Evolutionary conservation across 2,113 vertebrate species (phyloP).

Genomic region (Scomber japonicus): DNA sequence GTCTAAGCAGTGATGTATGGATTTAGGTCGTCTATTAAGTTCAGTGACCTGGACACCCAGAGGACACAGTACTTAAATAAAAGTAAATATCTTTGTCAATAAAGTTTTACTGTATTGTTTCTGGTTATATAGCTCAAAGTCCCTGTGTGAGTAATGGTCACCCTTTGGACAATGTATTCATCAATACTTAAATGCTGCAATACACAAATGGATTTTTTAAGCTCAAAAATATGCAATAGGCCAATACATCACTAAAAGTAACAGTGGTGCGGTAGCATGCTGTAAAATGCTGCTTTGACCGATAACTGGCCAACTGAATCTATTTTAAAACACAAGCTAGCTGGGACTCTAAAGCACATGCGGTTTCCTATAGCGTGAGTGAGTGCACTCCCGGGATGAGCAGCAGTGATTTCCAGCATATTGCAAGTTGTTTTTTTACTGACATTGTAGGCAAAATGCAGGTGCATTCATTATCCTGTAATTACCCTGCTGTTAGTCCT

Average conservation of each 20-base stretch:
- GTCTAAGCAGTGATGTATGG: slow-evolving; percentile 16
- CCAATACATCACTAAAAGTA: slow-evolving; percentile 23
- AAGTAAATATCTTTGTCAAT: slow-evolving; percentile 58
- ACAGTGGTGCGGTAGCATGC: background rate
- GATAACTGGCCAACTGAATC: slow-evolving; percentile 38
- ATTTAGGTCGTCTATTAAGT: slow-evolving; percentile 38
- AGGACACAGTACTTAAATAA: slow-evolving; percentile 42
- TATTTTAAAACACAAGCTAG: slow-evolving; percentile 40
- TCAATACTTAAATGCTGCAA: slow-evolving; percentile 46
- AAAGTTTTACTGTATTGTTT: slow-evolving; percentile 41
- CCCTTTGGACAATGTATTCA: slow-evolving; percentile 44
- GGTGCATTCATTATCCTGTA: slow-evolving; percentile 87
- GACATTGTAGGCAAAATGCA: slow-evolving; percentile 83
- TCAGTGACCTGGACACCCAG: slow-evolving; percentile 23
- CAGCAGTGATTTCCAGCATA: slow-evolving; percentile 65
- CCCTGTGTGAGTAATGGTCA: background rate
- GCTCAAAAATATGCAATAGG: slow-evolving; percentile 16
- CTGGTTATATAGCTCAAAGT: slow-evolving; percentile 14
- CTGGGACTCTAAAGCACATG: background rate
- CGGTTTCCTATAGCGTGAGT: slow-evolving; percentile 46
- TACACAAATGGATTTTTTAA: slow-evolving; percentile 33
- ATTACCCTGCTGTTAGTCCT: slow-evolving; percentile 85
- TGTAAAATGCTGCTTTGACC: slow-evolving; percentile 49
- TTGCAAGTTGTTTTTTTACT: slow-evolving; percentile 47
- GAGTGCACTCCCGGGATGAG: slow-evolving; percentile 62